Base-by-base conservation (phyloP, 2,888 invertebrate species). In the Clusia tigrina region DNA sequence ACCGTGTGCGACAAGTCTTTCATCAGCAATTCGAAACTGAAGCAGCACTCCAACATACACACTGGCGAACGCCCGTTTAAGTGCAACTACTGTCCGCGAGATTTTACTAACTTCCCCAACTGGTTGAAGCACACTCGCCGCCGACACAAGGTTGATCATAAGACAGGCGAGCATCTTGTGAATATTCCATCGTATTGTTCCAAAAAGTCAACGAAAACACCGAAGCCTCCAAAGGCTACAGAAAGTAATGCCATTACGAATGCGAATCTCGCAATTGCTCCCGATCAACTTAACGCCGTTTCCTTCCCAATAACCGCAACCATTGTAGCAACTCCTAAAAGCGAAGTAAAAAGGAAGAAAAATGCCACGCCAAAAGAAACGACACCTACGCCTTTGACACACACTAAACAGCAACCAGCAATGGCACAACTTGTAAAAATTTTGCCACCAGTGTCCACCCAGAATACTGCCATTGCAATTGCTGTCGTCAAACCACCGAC, bases 31-130 rank as follows among this genome's bases (percentile, higher is more conserved):
- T 87, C 87, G 2, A 87, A 87, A 73, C 76, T 87, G 23, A 87
- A 87, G 78, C 87, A 88, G 77, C 88, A 88, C 73, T 85, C 85
- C 62, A 88, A 88, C 69, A 86, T 87, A 60, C 88, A 88, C 69
- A 87, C 87, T 0, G 87, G 81, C 2, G 86, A 86, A 73, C 79
- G 87, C 5, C 87, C 88, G 0, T 87, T 86, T 68, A 86, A 86
- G 66, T 88, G 88, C 73, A 87, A 86, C 69, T 87, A 86, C 72
- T 88, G 88, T 71, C 85, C 87, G 51, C 84, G 86, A 0, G 86
- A 86, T 62, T 88, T 88, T 70, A 88, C 88, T 12, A 87, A 87
- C 71, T 87, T 87, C 71, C 87, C 88, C 12, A 88, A 88, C 71
- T 87, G 87, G 86, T 74, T 87, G 52, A 88, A 88, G 71, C 88